Evolutionary conservation across 2,113 vertebrate species (phyloP).

Genomic region (Prietella phreatophila): DNA sequence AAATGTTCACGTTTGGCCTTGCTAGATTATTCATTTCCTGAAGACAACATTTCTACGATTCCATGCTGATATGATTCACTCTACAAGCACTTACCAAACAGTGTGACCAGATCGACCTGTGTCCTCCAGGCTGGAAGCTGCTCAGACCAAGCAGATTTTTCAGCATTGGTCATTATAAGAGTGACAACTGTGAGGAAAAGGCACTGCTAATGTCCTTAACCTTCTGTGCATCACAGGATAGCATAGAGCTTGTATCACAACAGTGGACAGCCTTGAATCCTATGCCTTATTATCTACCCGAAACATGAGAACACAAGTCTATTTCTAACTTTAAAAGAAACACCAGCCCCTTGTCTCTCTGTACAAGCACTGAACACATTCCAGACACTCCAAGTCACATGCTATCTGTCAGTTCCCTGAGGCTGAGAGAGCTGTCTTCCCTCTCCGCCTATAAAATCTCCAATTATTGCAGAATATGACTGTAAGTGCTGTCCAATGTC

Average conservation of each 20-base stretch:
- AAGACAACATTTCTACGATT: no score
- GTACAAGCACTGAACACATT: neutral
- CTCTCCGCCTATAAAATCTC: constrained; percentile 39
- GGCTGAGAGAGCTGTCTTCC: constrained; percentile 23
- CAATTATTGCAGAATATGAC: constrained; percentile 33
- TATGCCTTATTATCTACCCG: neutral
- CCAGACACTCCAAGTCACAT: constrained; percentile 26
- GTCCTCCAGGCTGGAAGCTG: neutral
- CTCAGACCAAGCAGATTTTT: neutral
- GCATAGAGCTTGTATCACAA: neutral
- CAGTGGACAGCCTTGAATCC: neutral
- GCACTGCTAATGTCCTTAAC: neutral
- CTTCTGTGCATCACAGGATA: neutral
- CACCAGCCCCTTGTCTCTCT: neutral
- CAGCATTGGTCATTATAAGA: neutral
- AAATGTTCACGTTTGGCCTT: neutral
- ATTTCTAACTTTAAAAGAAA: neutral
- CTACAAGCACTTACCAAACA: neutral
- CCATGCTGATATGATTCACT: neutral
- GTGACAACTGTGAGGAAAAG: neutral
- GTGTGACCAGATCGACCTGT: neutral
- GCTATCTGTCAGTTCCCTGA: constrained; percentile 20
- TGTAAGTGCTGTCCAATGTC: constrained; percentile 44
- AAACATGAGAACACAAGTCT: neutral
- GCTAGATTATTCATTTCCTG: no score